phyloP scores from a whole-genome alignment of 2,888 invertebrate species.

The Lepidonotus clava region DNA sequence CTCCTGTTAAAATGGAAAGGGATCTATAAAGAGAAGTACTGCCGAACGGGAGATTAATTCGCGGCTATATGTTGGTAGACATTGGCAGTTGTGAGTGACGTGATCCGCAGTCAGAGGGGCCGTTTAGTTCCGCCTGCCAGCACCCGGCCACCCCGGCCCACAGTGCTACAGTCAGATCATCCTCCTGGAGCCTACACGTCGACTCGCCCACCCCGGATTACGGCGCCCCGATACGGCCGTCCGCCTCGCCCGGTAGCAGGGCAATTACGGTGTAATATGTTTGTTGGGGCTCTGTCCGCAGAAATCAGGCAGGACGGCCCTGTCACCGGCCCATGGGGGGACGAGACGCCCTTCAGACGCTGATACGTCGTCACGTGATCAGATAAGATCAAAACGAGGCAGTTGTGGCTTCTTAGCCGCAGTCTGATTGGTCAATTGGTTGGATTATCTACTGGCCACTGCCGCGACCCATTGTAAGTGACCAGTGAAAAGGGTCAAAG shows the following conservation, averaged over 20 bases:
- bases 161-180: no score
- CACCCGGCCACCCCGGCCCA: no score
- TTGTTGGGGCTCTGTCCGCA: not conserved
- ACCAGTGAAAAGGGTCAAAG: slow-evolving; percentile 17
- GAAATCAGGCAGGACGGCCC: not conserved
- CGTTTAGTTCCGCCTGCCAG: not conserved
- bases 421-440: slow-evolving; percentile 4
- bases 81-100: slow-evolving; percentile 14
- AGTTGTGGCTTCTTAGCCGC: not conserved
- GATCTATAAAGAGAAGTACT: no score
- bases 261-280: no score
- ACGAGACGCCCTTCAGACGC: not conserved
- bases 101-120: not conserved
- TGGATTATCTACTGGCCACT: slow-evolving; percentile 18
- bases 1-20: no score
- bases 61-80: slow-evolving; percentile 3
- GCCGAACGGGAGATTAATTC: slow-evolving; percentile 15
- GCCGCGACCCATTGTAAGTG: not conserved
- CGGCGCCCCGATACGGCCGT: no score
- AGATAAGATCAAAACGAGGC: not conserved
- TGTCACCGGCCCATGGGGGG: not conserved
- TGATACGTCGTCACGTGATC: not conserved
- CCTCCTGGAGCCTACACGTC: no score
- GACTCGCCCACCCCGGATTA: no score
- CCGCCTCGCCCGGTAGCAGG: no score